Evolutionary conservation across 2,797 vertebrate species (phyloP).

Genomic region (Nyctalus aviator): DNA sequence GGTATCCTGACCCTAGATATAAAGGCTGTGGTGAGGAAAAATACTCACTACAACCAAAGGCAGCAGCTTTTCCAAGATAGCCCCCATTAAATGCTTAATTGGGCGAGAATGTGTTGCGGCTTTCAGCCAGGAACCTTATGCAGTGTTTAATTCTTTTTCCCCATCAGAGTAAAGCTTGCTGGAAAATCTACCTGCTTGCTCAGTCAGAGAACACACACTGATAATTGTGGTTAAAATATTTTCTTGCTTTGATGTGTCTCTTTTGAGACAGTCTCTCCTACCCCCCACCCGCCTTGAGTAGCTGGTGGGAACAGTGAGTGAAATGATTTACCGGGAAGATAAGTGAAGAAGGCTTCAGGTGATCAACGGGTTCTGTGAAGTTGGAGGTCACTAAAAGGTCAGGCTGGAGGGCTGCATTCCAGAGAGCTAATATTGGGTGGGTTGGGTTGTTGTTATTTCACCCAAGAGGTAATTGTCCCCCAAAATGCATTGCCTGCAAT

Average conservation of each 20-base stretch:
- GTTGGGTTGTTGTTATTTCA: slow-evolving; percentile 58
- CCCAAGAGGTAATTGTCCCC: slow-evolving; percentile 57
- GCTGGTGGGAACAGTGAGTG: slow-evolving; percentile 6
- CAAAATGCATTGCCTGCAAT: slow-evolving; percentile 45
- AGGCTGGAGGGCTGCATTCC: slow-evolving; percentile 22
- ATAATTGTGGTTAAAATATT: slow-evolving; percentile 1
- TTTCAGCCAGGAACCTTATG: not conserved
- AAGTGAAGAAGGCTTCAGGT: slow-evolving; percentile 56
- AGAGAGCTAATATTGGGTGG: slow-evolving; percentile 43
- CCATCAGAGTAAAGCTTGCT: not conserved
- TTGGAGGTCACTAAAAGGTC: slow-evolving; percentile 45
- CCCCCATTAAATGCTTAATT: slow-evolving; percentile 66
- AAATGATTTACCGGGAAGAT: slow-evolving; percentile 60
- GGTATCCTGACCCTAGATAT: slow-evolving; percentile 23
- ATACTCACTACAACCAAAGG: not conserved
- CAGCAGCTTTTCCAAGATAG: slow-evolving; percentile 59
- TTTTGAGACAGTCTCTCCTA: slow-evolving; percentile 35
- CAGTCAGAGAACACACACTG: not conserved
- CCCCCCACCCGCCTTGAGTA: not conserved
- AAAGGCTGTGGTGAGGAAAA: slow-evolving; percentile 24
- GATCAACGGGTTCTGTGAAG: slow-evolving; percentile 31
- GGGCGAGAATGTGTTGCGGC: slow-evolving; percentile 42
- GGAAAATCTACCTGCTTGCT: slow-evolving; percentile 46
- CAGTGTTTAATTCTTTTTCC: not conserved
- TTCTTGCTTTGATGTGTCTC: slow-evolving; percentile 61